These are phyloP conservation scores for Collichthys lucidus DNA, from an alignment of 2,113 vertebrate genomes.

Conservation along the genomic window DNA sequence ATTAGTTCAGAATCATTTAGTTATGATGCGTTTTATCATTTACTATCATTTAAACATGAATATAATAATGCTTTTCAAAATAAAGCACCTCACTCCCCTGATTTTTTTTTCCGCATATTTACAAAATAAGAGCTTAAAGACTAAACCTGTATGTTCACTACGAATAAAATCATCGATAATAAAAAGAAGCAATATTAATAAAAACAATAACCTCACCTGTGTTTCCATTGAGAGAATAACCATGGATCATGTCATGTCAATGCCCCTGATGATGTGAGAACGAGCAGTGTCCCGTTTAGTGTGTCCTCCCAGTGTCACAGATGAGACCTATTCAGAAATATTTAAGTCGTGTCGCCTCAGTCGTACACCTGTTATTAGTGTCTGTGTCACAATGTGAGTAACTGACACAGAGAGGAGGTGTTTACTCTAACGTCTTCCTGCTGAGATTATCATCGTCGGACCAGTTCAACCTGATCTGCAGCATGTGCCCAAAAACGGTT, in stretches of 20 bases:
- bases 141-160: neutral
- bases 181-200: neutral
- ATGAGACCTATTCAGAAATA: neutral
- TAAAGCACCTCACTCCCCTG: neutral
- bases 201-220: conserved; percentile 58
- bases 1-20: no score
- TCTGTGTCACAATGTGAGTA: conserved; percentile 47
- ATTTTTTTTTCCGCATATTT: neutral
- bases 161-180: neutral
- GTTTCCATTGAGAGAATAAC: conserved; percentile 33
- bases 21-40: no score
- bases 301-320: neutral
- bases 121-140: neutral
- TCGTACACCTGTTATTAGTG: conserved; percentile 36
- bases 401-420: conserved; percentile 30
- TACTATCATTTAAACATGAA: neutral
- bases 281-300: neutral
- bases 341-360: neutral
- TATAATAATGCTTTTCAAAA: neutral
- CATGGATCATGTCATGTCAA: conserved; percentile 1
- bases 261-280: neutral
- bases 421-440: conserved; percentile 58
- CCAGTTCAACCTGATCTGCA: conserved; percentile 73
- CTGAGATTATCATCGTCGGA: conserved; percentile 52
- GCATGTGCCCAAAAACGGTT: neutral